Evolutionary conservation across 2,113 vertebrate genomes (phyloP).

Genomic region (Empidonax traillii): DNA sequence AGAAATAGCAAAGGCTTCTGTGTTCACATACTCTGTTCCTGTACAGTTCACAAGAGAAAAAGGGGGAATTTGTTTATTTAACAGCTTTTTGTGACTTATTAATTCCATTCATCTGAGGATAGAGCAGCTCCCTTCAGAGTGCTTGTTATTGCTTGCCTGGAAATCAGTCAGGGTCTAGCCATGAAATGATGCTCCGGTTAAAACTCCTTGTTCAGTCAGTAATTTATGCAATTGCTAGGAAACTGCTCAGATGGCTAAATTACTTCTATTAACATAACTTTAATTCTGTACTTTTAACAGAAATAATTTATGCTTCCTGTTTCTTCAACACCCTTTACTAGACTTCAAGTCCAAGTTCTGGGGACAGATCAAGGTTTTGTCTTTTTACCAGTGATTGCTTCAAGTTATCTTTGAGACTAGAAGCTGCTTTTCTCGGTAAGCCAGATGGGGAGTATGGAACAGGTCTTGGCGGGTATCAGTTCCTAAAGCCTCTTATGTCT

Average conservation of each 20-base stretch:
- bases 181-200: neutral
- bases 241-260: conserved; percentile 1
- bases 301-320: neutral
- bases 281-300: conserved; percentile 13
- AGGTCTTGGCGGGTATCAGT: neutral
- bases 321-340: neutral
- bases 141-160: neutral
- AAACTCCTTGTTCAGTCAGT: conserved; percentile 11
- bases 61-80: neutral
- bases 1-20: neutral
- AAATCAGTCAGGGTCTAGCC: neutral
- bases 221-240: conserved; percentile 44
- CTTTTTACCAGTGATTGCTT: neutral
- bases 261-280: conserved; percentile 40
- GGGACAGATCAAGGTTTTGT: neutral
- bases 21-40: neutral
- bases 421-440: neutral
- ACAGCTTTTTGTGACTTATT: conserved; percentile 3
- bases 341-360: neutral
- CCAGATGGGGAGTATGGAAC: neutral
- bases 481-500: neutral
- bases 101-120: neutral
- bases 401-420: neutral
- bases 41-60: neutral
- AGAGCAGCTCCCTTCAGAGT: neutral